Evolutionary conservation across 2,888 invertebrate genomes (phyloP).

Genomic region (Amiota communis): DNA sequence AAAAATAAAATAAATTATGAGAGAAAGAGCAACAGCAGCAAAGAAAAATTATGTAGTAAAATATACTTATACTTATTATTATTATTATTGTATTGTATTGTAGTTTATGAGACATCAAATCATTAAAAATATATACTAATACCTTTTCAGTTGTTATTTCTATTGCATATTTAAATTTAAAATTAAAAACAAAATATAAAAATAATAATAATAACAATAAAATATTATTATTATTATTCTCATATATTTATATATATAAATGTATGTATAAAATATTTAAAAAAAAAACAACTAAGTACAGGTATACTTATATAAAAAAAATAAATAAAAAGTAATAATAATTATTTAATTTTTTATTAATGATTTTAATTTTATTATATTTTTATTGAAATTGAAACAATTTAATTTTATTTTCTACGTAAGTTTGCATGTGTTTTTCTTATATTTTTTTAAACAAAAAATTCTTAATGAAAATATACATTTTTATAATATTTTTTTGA

Average conservation of each 20-base stretch:
- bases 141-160: background rate
- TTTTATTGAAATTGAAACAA: conserved; percentile 1
- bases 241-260: conserved; percentile 5
- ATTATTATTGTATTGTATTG: conserved; percentile 30
- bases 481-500: background rate
- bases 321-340: conserved; percentile 9
- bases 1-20: conserved; percentile 39
- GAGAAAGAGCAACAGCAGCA: conserved; percentile 40
- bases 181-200: conserved; percentile 32
- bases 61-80: conserved; percentile 52
- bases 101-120: conserved; percentile 37
- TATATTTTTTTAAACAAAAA: background rate
- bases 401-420: conserved; percentile 21
- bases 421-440: conserved; percentile 21
- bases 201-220: conserved; percentile 30
- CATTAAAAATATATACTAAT: conserved; percentile 37
- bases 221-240: conserved; percentile 22
- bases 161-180: conserved; percentile 3
- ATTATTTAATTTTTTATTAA: background rate
- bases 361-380: conserved; percentile 13
- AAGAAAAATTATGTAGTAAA: conserved; percentile 58
- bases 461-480: background rate
- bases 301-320: background rate
- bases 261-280: conserved; percentile 5
- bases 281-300: conserved; percentile 7